Conservation (phyloP, 2,113 vertebrate genomes). For the Synchiropus splendidus region DNA sequence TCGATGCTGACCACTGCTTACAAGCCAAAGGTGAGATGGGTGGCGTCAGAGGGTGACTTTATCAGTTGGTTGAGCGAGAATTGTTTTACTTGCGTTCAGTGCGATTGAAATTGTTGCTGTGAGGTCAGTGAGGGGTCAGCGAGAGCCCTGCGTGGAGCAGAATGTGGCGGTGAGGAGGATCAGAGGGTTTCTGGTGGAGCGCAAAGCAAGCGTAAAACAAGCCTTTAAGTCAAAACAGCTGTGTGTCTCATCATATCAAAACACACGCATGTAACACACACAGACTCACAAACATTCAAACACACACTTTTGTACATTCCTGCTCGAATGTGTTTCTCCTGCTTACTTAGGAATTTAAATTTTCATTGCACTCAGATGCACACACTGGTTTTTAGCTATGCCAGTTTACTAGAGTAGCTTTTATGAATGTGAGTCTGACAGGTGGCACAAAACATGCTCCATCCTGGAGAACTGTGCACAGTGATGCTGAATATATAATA, state of each 20-base stretch:
- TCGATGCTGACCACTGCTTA: constrained; percentile 89
- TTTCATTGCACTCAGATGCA: constrained; percentile 29
- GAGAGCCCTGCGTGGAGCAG: neutral
- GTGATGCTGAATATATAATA: too few relatives aligned
- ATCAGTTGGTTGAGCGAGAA: too few relatives aligned
- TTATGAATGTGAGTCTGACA: too few relatives aligned
- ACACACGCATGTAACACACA: constrained; percentile 5
- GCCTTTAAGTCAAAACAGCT: constrained; percentile 84
- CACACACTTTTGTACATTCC: constrained; percentile 11
- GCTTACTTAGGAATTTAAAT: constrained; percentile 64
- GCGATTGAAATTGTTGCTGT: too few relatives aligned
- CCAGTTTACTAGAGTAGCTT: too few relatives aligned
- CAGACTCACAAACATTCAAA: constrained; percentile 1
- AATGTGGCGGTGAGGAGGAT: constrained; percentile 42
- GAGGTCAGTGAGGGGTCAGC: too few relatives aligned
- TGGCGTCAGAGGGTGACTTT: too few relatives aligned
- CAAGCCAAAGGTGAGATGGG: constrained; percentile 89
- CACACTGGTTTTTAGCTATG: too few relatives aligned
- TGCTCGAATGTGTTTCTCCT: constrained; percentile 26
- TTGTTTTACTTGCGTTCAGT: too few relatives aligned
- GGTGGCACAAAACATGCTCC: too few relatives aligned
- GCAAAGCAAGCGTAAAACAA: constrained; percentile 41
- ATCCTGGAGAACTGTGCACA: too few relatives aligned
- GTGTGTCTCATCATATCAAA: constrained; percentile 72
- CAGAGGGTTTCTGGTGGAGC: constrained; percentile 74